A percentile compares a stretch with the other conserved stretches of the same genome.
These are phyloP conservation scores for Scaptomyza hsui DNA, from an alignment of 1,140 invertebrate species.

Conservation along the genomic window DNA sequence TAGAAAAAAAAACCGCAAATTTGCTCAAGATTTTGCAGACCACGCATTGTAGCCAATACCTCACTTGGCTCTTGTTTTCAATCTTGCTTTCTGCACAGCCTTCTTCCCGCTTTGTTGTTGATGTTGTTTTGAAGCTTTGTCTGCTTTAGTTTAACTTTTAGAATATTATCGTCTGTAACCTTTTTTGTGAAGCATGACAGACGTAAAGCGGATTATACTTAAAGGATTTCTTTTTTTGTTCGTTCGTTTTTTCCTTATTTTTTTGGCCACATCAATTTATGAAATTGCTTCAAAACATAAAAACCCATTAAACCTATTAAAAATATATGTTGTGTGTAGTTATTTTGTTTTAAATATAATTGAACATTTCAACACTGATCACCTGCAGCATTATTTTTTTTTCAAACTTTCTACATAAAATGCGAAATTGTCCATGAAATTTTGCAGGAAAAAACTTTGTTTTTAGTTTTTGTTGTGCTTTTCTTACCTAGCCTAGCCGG, in stretches of 20 bases:
- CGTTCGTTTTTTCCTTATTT: background rate
- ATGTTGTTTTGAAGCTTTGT: slow-evolving; percentile 49
- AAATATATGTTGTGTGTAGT: background rate
- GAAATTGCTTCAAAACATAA: slow-evolving; percentile 27
- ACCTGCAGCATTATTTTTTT: background rate
- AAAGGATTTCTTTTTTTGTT: slow-evolving; percentile 29
- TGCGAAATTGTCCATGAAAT: slow-evolving; percentile 6
- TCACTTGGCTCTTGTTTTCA: slow-evolving; percentile 15
- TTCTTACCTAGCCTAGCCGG: slow-evolving; percentile 13
- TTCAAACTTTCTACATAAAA: slow-evolving; percentile 2
- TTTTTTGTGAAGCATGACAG: slow-evolving; percentile 42
- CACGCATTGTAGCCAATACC: slow-evolving; percentile 19
- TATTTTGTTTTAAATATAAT: background rate
- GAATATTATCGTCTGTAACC: slow-evolving; percentile 41
- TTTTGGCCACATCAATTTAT: slow-evolving; percentile 31
- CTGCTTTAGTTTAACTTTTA: slow-evolving; percentile 47
- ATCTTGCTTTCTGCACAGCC: background rate
- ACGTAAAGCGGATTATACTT: slow-evolving; percentile 46
- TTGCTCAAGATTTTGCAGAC: slow-evolving; percentile 47
- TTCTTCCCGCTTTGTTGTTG: slow-evolving; percentile 2
- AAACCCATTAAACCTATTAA: slow-evolving; percentile 14
- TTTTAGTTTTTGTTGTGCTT: slow-evolving; percentile 4
- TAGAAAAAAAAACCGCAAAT: slow-evolving; percentile 48
- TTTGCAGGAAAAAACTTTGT: background rate
- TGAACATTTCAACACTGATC: background rate